phyloP scores from a whole-genome alignment of 2,797 vertebrate genomes.

The Squalus acanthias region DNA sequence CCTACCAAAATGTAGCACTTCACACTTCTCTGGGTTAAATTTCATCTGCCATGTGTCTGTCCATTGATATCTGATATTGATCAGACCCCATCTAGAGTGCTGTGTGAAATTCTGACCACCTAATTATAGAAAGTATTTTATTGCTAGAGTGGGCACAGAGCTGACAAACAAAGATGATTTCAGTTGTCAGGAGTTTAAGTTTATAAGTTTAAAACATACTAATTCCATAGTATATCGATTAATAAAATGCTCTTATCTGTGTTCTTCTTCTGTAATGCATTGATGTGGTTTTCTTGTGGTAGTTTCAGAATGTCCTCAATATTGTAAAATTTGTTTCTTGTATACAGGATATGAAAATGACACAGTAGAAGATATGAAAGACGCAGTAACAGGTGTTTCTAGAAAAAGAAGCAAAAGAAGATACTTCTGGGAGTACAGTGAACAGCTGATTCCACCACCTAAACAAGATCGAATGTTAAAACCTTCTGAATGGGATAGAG shows the following conservation, averaged over 20 bases:
- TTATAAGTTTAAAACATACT: not conserved
- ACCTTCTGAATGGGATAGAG: conserved; percentile 89
- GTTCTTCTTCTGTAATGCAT: not conserved
- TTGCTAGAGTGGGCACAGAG: too few relatives aligned
- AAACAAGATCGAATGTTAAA: conserved; percentile 92
- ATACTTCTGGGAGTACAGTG: conserved; percentile 99
- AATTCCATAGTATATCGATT: not conserved
- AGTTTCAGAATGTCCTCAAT: not conserved
- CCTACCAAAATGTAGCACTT: too few relatives aligned
- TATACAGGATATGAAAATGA: conserved; percentile 85
- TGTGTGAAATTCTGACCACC: too few relatives aligned
- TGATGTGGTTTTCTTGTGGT: not conserved
- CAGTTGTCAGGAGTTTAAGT: not conserved
- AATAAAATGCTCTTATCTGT: not conserved
- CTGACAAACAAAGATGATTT: not conserved
- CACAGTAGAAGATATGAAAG: conserved; percentile 85
- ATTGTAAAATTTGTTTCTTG: not conserved
- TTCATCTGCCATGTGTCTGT: too few relatives aligned
- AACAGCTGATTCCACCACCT: conserved; percentile 77
- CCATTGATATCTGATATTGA: too few relatives aligned
- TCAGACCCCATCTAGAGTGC: too few relatives aligned
- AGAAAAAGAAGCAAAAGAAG: conserved; percentile 90
- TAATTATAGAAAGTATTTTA: too few relatives aligned
- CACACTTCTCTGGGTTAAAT: too few relatives aligned
- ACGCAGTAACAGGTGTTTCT: conserved; percentile 79